Base-by-base conservation (phyloP, 2,888 invertebrate species). In the Limnephilus marmoratus region DNA sequence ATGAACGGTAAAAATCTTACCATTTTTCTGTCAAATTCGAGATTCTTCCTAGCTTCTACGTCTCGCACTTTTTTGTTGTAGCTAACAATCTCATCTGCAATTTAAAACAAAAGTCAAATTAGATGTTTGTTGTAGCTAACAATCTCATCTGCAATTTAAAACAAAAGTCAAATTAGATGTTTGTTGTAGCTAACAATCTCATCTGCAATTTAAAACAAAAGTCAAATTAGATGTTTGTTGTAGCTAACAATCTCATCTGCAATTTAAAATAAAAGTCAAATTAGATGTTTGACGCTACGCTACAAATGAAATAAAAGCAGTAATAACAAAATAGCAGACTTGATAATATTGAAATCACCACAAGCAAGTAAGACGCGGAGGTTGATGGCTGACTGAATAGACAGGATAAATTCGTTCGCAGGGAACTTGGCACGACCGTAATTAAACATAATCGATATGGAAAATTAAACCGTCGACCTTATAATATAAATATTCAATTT, bases 231-330 rank as follows among this genome's bases (percentile, higher is more conserved):
- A n/a, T n/a, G n/a, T 93, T 96, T 96, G 94, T 96, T 96, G 94
- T 96, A 96, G 81, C 95, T 95, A 12, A 97, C 97, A 95, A 97
- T 95, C 92, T 96, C 96, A 95, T 97, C 97, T 97, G 94, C 92
- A 96, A 96, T n/a, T 37, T 12, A 85, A 81, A 12, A 82, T 13
- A 34, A n/a, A 9, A 41, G 18, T 5, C 18, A n/a, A 37, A 9
- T 34, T 85, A n/a, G n/a, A 37, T 24, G 9, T 82, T 31, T 13
- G 4, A 34, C 15, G 13, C 13, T 31, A 31, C 13, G 15, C 12
- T 15, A 82, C 34, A 31, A 34, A 15, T 4, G 13, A 18, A 18
- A 82, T 34, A 31, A 13, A 82, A 34, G 34, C 82, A 5, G 29
- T 4, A 15, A 82, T 31, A 34, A 34, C 11, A 82, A 31, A 34